These are phyloP conservation scores for Ferrisia virgata DNA, from an alignment of 2,888 invertebrate genomes.

Conservation along the genomic window DNA sequence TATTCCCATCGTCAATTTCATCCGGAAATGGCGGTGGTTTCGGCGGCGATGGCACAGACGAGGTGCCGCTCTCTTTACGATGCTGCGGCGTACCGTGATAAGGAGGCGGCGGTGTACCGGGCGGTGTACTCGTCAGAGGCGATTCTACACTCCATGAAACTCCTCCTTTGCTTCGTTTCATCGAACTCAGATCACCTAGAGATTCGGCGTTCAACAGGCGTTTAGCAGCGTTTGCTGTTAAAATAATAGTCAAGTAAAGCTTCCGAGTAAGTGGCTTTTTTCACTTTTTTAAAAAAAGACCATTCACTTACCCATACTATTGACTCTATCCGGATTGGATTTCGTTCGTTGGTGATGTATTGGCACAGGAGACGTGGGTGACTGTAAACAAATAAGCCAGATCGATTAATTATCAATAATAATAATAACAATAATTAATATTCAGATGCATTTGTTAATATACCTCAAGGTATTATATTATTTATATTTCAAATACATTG, in stretches of 20 bases:
- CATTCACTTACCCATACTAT: constrained; percentile 47
- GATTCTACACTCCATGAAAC: constrained; percentile 55
- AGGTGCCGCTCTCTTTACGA: not conserved
- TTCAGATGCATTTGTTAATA: no score
- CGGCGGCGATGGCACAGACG: constrained; percentile 37
- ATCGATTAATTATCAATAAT: not conserved
- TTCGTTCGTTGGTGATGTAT: constrained; percentile 62
- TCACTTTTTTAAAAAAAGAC: no score
- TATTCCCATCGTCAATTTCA: not conserved
- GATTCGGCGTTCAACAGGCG: constrained; percentile 62
- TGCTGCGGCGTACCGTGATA: constrained; percentile 56
- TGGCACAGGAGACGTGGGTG: constrained; percentile 51
- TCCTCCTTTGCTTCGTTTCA: constrained; percentile 50
- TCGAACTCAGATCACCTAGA: constrained; percentile 58
- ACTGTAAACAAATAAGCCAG: constrained; percentile 47
- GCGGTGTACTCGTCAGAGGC: constrained; percentile 61
- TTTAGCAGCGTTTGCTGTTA: constrained; percentile 51
- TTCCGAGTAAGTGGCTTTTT: no score
- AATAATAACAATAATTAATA: not conserved
- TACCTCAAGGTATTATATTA: no score
- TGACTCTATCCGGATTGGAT: constrained; percentile 63
- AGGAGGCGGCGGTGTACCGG: constrained; percentile 86
- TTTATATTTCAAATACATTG: not conserved
- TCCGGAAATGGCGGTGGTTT: constrained; percentile 37
- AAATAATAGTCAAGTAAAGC: no score